Evolutionary conservation across 1,140 invertebrate genomes (phyloP), one percentile per base, ranked within the genome.

Genomic region (Akabosia matsudoensis): DNA sequence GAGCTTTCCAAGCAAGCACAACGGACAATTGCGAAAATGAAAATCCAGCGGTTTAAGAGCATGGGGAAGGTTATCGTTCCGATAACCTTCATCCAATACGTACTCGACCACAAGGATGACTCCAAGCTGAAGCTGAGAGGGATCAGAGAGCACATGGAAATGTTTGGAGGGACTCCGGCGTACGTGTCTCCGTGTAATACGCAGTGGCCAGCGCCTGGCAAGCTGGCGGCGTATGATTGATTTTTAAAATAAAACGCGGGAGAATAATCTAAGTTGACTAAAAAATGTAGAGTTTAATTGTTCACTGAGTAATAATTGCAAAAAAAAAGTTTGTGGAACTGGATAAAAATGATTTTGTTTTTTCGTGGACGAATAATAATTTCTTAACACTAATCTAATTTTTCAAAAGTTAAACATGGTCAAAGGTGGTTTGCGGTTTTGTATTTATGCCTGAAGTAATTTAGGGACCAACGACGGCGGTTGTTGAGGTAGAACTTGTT

Each of bases 161-260:
- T n/a, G 16, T 72, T 72, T 70, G 73, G 75, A 72, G 22, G 64
- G 1, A 61, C 73, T 28, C 78, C 78, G 1, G 33, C 72, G 4
- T 24, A 76, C 13, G 64, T 79, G 16, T 54, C 75, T 4, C 51
- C 70, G 13, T 56, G 31, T 3, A 61, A 79, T 31, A 73, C 51
- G 7, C 67, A 71, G 14, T 79, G 78, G 78, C 78, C 78, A 0
- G 67, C 76, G 18, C 75, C 78, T 10, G 70, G 75, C 10, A 70
- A 73, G 52, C 37, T 79, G 13, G 78, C 78, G 13, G 75, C 78
- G 1, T 79, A 79, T 24, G 54, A 79, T 45, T 73, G 24, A 45
- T 10, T 18, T 7, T 45, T n/a, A n/a, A n/a, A 18, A 45, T 45
- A 10, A 45, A 7, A 45, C 37, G 37, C 7, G 18, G 37, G 18